Conservation (phyloP, 2,797 vertebrate species). For the Harpagifer antarcticus region DNA sequence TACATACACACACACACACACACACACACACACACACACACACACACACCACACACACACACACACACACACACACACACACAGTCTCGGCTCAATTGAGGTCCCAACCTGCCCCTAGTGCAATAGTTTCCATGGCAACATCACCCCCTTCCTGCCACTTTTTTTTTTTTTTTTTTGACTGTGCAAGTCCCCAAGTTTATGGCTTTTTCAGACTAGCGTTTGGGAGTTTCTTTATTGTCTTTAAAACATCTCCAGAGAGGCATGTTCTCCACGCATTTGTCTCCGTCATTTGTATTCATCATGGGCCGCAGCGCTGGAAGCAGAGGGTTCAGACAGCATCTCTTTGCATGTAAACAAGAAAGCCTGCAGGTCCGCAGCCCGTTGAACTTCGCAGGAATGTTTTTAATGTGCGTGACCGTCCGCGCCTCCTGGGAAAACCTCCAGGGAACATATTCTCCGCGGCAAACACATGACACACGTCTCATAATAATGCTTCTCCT, state of each 20-base stretch:
- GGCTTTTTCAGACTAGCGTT: slow-evolving; percentile 31
- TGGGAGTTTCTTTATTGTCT: slow-evolving; percentile 9
- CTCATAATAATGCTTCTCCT: slow-evolving; percentile 8
- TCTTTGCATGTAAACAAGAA: slow-evolving; percentile 62
- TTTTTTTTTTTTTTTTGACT: not conserved
- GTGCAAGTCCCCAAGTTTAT: slow-evolving; percentile 59
- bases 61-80: not conserved
- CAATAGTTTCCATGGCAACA: slow-evolving; percentile 56
- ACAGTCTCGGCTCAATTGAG: slow-evolving; percentile 34
- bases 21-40: no score
- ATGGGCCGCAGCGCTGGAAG: slow-evolving; percentile 37
- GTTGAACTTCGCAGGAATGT: slow-evolving; percentile 52
- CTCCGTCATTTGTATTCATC: slow-evolving; percentile 60
- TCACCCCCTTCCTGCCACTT: slow-evolving; percentile 44
- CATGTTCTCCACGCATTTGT: slow-evolving; percentile 29
- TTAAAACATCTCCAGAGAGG: slow-evolving; percentile 10
- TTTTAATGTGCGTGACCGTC: slow-evolving; percentile 48
- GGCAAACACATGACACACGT: slow-evolving; percentile 49
- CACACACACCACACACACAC: no score
- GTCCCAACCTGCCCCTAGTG: slow-evolving; percentile 52
- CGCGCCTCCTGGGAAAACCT: slow-evolving; percentile 27
- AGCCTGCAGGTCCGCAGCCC: slow-evolving; percentile 40
- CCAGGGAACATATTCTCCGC: slow-evolving; percentile 36
- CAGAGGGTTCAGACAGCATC: slow-evolving; percentile 43
- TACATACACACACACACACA: no score